Conservation (phyloP, 2,797 vertebrate genomes). For the Meda fulgida region DNA sequence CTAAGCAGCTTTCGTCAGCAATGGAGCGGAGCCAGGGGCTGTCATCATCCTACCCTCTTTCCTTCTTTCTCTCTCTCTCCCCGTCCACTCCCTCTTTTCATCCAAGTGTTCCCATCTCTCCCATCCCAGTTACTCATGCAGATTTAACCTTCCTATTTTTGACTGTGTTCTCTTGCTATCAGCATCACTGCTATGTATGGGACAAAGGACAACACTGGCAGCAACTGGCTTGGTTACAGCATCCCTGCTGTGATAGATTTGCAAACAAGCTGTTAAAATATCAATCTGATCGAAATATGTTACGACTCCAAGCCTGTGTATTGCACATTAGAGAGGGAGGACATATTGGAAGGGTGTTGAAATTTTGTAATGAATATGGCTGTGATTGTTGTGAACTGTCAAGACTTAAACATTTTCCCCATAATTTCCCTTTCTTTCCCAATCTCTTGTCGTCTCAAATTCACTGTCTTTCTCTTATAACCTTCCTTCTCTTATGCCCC, state of each 20-base stretch:
- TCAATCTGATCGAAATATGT: slow-evolving; percentile 32
- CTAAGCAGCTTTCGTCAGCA: slow-evolving; percentile 90
- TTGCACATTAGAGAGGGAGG: background rate
- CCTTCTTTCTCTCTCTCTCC: slow-evolving; percentile 44
- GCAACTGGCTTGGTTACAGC: slow-evolving; percentile 41
- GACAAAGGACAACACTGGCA: background rate
- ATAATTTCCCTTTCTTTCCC: slow-evolving; percentile 5
- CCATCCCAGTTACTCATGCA: slow-evolving; percentile 31
- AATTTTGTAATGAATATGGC: slow-evolving; percentile 36
- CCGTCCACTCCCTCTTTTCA: slow-evolving; percentile 45
- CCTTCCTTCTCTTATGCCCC: slow-evolving; percentile 9
- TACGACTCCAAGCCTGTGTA: background rate
- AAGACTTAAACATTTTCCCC: slow-evolving; percentile 41
- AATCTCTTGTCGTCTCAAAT: background rate
- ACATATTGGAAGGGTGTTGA: background rate
- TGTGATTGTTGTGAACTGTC: slow-evolving; percentile 33
- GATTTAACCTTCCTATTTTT: slow-evolving; percentile 17
- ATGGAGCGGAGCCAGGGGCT: slow-evolving; percentile 84
- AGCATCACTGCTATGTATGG: slow-evolving; percentile 35
- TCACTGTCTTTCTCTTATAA: background rate
- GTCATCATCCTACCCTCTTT: slow-evolving; percentile 73
- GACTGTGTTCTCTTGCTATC: slow-evolving; percentile 2
- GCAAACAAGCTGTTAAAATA: slow-evolving; percentile 58
- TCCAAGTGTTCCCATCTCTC: slow-evolving; percentile 37
- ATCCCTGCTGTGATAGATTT: slow-evolving; percentile 44